A percentile compares a stretch with the other conserved stretches of the same genome.
Conservation (phyloP, 2,888 invertebrate genomes). For the Pristionchus exspectatus region DNA sequence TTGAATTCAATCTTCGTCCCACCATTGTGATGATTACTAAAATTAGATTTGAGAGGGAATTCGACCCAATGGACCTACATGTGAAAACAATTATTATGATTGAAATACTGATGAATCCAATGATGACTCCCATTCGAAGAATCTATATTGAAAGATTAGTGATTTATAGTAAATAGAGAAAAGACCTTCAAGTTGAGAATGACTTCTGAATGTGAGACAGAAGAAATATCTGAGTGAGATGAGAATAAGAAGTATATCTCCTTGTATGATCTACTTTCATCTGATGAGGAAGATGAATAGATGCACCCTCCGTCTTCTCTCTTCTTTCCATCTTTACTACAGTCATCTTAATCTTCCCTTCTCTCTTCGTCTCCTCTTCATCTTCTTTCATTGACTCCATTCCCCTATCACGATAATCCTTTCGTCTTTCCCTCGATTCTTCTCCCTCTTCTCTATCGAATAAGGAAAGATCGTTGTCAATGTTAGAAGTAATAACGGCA, state of each 20-base stretch:
- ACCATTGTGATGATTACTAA: neutral
- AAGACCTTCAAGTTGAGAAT: neutral
- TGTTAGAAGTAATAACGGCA: neutral
- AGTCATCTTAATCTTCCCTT: neutral
- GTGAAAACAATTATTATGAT: neutral
- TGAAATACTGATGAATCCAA: neutral
- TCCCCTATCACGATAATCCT: neutral
- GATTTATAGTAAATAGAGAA: neutral
- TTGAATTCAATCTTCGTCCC: neutral
- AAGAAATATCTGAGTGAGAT: neutral
- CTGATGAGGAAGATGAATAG: neutral
- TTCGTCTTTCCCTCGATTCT: neutral
- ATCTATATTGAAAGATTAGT: neutral
- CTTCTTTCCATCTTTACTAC: neutral
- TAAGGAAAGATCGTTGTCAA: neutral
- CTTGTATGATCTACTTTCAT: neutral
- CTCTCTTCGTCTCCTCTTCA: neutral
- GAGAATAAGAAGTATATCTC: neutral
- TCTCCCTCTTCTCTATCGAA: neutral
- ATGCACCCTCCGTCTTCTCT: neutral
- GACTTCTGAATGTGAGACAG: neutral
- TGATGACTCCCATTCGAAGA: conserved; percentile 1
- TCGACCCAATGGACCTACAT: neutral
- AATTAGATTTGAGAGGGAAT: neutral
- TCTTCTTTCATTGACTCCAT: neutral